Conservation (phyloP, 1,140 invertebrate genomes). For the Paraescarpia echinospica region DNA sequence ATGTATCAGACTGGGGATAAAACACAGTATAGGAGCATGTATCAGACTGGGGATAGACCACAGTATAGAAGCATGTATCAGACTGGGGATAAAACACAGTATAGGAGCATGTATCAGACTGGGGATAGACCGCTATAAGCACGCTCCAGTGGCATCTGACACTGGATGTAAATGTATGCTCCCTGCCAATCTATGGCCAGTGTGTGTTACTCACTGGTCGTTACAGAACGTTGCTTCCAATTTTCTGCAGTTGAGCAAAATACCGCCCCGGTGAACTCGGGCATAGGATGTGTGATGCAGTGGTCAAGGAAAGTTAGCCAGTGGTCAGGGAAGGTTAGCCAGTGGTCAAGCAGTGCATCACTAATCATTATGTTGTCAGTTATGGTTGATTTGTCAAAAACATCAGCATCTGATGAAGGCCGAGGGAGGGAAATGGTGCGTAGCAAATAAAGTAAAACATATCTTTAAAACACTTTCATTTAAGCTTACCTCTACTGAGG, state of each 20-base stretch:
- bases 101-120: too few species aligned
- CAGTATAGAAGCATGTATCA: not conserved
- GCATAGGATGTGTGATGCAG: not conserved
- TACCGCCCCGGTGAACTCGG: not conserved
- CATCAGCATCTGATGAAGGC: too few species aligned
- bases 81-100: too few species aligned
- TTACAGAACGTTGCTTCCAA: not conserved
- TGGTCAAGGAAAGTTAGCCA: not conserved
- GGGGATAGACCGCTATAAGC: not conserved
- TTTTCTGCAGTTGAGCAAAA: not conserved
- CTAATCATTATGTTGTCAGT: not conserved
- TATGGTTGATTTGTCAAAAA: not conserved
- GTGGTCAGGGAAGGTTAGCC: not conserved
- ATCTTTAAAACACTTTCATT: too few species aligned
- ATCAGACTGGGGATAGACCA: too few species aligned
- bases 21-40: too few species aligned
- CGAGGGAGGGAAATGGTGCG: not conserved
- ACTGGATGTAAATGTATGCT: not conserved
- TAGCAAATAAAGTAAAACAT: not conserved
- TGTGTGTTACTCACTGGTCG: not conserved
- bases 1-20: not conserved
- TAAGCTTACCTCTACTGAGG: too few species aligned
- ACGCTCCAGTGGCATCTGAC: not conserved
- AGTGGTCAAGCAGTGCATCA: not conserved
- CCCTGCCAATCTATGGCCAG: not conserved